Base-by-base conservation (phyloP, 1,140 invertebrate species). In the Bombus superbus region DNA sequence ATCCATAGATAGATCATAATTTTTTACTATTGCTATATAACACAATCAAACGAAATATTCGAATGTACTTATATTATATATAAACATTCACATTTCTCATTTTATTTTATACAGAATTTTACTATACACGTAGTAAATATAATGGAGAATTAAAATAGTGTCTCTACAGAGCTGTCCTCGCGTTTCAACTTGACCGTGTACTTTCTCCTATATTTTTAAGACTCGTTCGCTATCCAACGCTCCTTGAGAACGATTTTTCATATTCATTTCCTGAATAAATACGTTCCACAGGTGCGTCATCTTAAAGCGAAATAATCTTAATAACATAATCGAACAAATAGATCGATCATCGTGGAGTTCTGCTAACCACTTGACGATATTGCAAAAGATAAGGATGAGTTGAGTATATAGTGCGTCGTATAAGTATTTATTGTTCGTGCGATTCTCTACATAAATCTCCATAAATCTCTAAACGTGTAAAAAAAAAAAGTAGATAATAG, bases 151-250 rank as follows among this genome's bases (percentile, higher is more conserved):
- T 62, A 74, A 75, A 66, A 47, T 47, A 35, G 42, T 28, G 18
- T 38, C 28, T 28, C 22, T 15, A 47, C 10, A 25, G 28, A 40
- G 44, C 18, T 68, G 32, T 68, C 62, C 25, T 83, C 44, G n/a
- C 28, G 42, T 22, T 66, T 83, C 42, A 77, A 77, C 42, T 83
- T 83, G 44, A 53, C 73, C 62, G 32, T 83, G 59, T 47, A 83
- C 59, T 83, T 83, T 83, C 73, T 53, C 62, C 11, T 53, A 40
- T 35, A 76, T 68, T 66, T 76, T 68, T 68, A 40, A 68, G 32
- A 77, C 28, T 38, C 6, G 15, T 32, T 64, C 25, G 6, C 62
- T 66, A 53, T 32, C 18, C 47, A n/a, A 35, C 32, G 38, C 18
- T 73, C 38, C 42, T 22, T 35, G 32, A 6, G 22, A 28, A 32